Conservation (phyloP, 2,113 vertebrate species). For the Glareola pratincola region DNA sequence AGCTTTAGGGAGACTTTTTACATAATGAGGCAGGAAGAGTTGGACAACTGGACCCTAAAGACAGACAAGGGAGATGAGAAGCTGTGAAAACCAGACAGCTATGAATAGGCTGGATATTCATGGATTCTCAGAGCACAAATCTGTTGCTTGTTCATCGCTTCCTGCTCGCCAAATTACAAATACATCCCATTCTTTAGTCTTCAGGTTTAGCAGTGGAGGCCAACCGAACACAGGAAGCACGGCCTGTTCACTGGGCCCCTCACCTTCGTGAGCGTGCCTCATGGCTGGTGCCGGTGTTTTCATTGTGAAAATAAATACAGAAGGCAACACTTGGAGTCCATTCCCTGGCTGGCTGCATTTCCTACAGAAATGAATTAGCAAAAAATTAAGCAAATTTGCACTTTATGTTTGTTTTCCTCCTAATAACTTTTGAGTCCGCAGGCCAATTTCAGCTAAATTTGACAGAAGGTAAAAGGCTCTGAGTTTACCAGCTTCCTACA, state of each 20-base stretch:
- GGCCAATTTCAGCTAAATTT: conserved; percentile 29
- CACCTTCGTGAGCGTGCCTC: rapidly evolving
- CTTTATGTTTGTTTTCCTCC: conserved; percentile 8
- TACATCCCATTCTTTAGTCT: not conserved
- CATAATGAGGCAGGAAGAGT: not conserved
- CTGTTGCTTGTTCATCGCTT: not conserved
- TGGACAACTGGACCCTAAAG: not conserved
- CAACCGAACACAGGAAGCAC: not conserved
- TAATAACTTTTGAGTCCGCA: conserved; percentile 23
- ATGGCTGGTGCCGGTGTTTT: not conserved
- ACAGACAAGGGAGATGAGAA: not conserved
- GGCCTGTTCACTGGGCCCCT: not conserved
- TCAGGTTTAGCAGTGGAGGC: not conserved
- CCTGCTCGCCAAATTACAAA: not conserved
- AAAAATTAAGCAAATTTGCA: not conserved
- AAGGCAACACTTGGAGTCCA: not conserved
- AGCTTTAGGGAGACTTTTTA: not conserved
- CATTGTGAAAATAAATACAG: not conserved
- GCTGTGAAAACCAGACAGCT: not conserved
- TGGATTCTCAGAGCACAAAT: rapidly evolving
- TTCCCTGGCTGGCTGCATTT: not conserved
- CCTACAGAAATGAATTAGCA: not conserved
- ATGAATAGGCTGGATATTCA: not conserved
- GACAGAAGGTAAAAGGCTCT: conserved; percentile 48
- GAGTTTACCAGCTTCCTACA: conserved; percentile 37